Conservation (phyloP, 2,113 vertebrate genomes). For the Alouatta palliata region DNA sequence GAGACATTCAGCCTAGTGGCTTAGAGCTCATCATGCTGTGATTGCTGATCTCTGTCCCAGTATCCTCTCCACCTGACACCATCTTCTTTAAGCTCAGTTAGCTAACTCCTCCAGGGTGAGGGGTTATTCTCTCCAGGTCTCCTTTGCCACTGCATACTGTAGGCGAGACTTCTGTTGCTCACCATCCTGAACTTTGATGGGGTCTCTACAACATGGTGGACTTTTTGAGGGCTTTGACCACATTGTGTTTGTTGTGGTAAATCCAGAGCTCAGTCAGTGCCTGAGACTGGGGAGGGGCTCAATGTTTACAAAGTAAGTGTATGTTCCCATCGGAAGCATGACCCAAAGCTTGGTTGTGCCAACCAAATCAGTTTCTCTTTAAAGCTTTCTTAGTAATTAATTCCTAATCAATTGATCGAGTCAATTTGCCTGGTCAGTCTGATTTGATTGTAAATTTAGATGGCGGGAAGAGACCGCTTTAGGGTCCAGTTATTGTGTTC, state of each 20-base stretch:
- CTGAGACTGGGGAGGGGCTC: neutral
- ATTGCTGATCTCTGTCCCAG: neutral
- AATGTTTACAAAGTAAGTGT: neutral
- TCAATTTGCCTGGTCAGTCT: conserved; percentile 10
- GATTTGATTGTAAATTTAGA: conserved; percentile 12
- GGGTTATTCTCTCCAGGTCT: neutral
- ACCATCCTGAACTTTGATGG: neutral
- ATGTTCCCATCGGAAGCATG: neutral
- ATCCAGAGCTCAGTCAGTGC: neutral
- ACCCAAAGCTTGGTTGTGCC: neutral
- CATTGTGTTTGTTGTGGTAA: neutral
- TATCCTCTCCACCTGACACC: neutral
- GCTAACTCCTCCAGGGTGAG: neutral
- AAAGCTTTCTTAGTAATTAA: conserved; percentile 35
- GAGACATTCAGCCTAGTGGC: neutral
- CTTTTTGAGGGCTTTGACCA: neutral
- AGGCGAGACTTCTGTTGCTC: neutral
- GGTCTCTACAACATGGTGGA: neutral
- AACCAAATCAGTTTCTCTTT: neutral
- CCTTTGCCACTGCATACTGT: no score
- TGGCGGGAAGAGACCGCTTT: conserved; percentile 1
- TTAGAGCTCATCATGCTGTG: fast-evolving
- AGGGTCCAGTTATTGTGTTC: neutral
- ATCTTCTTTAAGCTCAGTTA: neutral
- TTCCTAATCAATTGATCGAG: neutral